Evolutionary conservation across 2,888 invertebrate genomes (phyloP), one percentile per base, ranked within the genome.

Genomic region (Chloromyia formosa): DNA sequence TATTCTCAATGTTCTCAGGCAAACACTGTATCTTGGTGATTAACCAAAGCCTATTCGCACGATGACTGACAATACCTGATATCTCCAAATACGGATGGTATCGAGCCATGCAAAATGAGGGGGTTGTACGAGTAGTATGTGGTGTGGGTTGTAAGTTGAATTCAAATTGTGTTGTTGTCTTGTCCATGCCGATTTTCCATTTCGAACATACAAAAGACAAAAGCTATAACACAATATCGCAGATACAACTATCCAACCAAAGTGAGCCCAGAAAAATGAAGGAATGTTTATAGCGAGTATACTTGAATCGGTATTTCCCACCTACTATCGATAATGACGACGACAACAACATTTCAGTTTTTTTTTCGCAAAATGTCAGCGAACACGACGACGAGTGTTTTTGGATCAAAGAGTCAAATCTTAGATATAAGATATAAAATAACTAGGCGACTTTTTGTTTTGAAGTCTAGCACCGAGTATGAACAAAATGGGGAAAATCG

Each of bases 221-320:
- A 35, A 4, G 27, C 2, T 35, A 35, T 7, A 35, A 35, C 27
- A 35, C 27, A 35, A 35, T 35, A 35, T 35, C 27, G 7, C 27
- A 35, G 27, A 35, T 7, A 35, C 2, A 7, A 35, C 27, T 35
- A 4, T 35, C 7, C 27, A 35, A 35, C 7, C 27, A 35, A 35
- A 35, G 27, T 35, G 27, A 35, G 27, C 27, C 7, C 27, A 35
- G 27, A 35, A 35, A 35, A 7, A 35, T 35, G 27, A 35, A 35
- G 27, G 27, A 35, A 35, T 35, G 27, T 35, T 35, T 35, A 2
- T 35, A 62, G 12, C 23, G 60, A 23, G 23, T 23, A 62, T 23
- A 4, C 42, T 62, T 56, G 16, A 40, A 62, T 62, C 42, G 62
- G 62, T 62, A 16, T 62, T 62, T 40, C 62, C 62, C 62, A 40